These are phyloP conservation scores for Drosophila subsilvestris DNA, from an alignment of 2,888 invertebrate genomes.

Conservation along the genomic window DNA sequence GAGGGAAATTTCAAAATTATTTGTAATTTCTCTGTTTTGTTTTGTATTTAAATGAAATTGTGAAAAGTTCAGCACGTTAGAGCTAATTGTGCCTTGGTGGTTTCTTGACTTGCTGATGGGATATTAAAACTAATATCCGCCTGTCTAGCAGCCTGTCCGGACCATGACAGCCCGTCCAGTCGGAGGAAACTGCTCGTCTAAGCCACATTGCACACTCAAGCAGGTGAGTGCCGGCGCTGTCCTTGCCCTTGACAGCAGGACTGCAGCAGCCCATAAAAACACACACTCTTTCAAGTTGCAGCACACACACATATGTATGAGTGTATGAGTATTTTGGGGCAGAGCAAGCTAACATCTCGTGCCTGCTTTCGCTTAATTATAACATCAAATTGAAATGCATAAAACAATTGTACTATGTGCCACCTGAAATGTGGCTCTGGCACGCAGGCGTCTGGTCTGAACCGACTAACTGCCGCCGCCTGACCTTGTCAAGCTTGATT, in stretches of 20 bases:
- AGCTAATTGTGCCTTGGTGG: no score
- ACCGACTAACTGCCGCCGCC: conserved; percentile 10
- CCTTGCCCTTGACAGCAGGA: conserved; percentile 41
- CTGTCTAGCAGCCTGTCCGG: conserved; percentile 11
- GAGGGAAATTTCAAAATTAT: background rate
- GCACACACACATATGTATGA: background rate
- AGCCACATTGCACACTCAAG: conserved; percentile 9
- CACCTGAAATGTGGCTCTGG: conserved; percentile 42
- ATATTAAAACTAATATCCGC: no score
- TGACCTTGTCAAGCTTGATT: conserved; percentile 41
- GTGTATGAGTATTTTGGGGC: background rate
- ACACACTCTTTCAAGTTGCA: background rate
- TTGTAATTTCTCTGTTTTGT: no score
- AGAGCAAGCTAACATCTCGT: conserved; percentile 27
- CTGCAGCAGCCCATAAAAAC: conserved; percentile 23
- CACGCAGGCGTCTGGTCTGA: conserved; percentile 40
- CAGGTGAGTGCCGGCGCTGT: conserved; percentile 28
- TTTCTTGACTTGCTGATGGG: no score
- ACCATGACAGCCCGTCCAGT: conserved; percentile 25
- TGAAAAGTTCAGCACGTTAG: no score
- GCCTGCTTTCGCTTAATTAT: conserved; percentile 44
- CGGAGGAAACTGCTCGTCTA: background rate
- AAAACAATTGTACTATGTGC: conserved; percentile 35
- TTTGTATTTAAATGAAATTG: no score
- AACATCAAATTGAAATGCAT: conserved; percentile 44